These are phyloP conservation scores for Andrena flavipes DNA, from an alignment of 2,888 invertebrate species.

Conservation along the genomic window DNA sequence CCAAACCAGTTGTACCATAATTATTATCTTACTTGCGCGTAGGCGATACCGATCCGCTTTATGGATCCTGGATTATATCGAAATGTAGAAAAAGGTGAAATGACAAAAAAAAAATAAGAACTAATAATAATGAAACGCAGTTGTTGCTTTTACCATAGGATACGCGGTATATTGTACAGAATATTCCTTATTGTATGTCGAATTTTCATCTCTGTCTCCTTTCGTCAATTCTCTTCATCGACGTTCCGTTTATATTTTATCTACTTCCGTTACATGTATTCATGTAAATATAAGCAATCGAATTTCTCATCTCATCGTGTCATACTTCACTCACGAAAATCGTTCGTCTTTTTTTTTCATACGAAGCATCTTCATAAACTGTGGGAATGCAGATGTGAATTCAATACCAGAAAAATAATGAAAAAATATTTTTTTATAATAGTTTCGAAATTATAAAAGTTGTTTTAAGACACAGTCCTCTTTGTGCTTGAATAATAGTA, in stretches of 20 bases:
- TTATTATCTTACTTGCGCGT: constrained; percentile 44
- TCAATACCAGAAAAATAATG: neutral
- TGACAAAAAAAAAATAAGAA: neutral
- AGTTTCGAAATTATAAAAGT: neutral
- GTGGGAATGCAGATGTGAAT: constrained; percentile 1
- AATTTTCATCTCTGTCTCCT: constrained; percentile 15
- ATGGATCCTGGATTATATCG: constrained; percentile 18
- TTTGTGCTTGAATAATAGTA: neutral
- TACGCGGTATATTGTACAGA: constrained; percentile 43
- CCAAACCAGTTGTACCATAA: constrained; percentile 43
- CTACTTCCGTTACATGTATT: constrained; percentile 41
- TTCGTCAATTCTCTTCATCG: constrained; percentile 35
- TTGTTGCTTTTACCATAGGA: constrained; percentile 26
- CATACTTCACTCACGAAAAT: constrained; percentile 21
- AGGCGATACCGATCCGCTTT: constrained; percentile 18
- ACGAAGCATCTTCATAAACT: constrained; percentile 12
- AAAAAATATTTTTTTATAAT: neutral
- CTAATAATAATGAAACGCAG: neutral
- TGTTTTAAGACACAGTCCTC: neutral
- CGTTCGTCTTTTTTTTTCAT: neutral
- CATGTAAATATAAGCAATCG: constrained; percentile 22
- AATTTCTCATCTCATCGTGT: constrained; percentile 13
- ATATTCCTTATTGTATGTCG: constrained; percentile 38
- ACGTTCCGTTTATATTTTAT: constrained; percentile 41
- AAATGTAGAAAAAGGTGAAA: constrained; percentile 16